Evolutionary conservation across 2,888 invertebrate species (phyloP).

Genomic region (Cataglyphis cursor): DNA sequence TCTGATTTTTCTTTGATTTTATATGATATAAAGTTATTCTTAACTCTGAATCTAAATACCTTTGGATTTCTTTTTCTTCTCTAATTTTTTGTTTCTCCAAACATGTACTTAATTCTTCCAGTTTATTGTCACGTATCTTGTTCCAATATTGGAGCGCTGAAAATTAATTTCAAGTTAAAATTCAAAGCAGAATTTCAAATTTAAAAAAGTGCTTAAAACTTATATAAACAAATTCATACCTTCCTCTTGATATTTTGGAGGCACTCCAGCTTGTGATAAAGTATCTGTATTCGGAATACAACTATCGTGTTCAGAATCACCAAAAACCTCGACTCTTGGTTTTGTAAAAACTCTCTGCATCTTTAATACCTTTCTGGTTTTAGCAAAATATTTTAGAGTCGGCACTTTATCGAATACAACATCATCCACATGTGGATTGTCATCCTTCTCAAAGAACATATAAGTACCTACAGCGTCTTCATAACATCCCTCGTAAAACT

Average conservation of each 20-base stretch:
- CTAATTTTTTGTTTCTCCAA: slow-evolving; percentile 81
- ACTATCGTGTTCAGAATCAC: slow-evolving; percentile 79
- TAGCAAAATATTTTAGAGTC: slow-evolving; percentile 89
- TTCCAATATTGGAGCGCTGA: slow-evolving; percentile 81
- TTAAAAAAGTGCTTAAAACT: too few relatives aligned
- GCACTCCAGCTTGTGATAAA: slow-evolving; percentile 80
- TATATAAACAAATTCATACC: slow-evolving; percentile 67
- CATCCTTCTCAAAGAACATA: slow-evolving; percentile 91
- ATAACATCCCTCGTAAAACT: slow-evolving; percentile 89
- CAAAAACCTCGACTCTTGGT: slow-evolving; percentile 83
- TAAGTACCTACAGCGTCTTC: slow-evolving; percentile 91
- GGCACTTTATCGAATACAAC: slow-evolving; percentile 88
- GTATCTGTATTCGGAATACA: slow-evolving; percentile 79
- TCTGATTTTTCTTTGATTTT: slow-evolving; percentile 67
- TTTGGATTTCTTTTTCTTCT: slow-evolving; percentile 78
- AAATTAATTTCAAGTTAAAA: slow-evolving; percentile 31
- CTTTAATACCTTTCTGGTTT: slow-evolving; percentile 90
- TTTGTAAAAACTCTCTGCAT: slow-evolving; percentile 91
- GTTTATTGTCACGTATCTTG: slow-evolving; percentile 76
- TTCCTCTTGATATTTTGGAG: slow-evolving; percentile 79
- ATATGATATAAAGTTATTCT: slow-evolving; percentile 81
- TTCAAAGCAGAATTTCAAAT: background rate
- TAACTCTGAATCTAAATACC: slow-evolving; percentile 82
- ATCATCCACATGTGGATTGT: slow-evolving; percentile 85
- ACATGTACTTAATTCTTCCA: slow-evolving; percentile 79